These are phyloP conservation scores for Carlito syrichta DNA, from an alignment of 2,113 vertebrate species.

Conservation along the genomic window DNA sequence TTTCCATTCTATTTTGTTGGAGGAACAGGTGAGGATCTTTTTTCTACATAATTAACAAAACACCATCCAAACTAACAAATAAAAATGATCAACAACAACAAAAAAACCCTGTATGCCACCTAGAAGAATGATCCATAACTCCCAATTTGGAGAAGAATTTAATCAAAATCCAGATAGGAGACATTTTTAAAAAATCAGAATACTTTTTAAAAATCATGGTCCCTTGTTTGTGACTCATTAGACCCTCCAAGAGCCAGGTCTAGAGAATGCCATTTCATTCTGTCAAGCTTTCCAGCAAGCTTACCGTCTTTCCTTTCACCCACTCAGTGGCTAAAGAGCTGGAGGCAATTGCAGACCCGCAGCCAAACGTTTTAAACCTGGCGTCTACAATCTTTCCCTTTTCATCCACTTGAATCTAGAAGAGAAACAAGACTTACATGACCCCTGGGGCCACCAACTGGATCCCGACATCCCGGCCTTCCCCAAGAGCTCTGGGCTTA, in stretches of 20 bases:
- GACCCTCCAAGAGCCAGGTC: neutral
- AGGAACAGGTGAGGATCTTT: neutral
- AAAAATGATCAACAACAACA: neutral
- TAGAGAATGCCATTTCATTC: neutral
- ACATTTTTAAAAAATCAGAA: neutral
- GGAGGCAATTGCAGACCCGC: conserved; percentile 94
- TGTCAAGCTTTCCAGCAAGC: neutral
- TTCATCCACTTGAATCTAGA: conserved; percentile 91
- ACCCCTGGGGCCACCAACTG: neutral
- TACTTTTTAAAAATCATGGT: neutral
- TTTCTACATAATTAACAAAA: neutral
- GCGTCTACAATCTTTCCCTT: conserved; percentile 92
- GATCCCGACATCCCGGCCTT: neutral
- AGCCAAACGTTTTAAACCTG: conserved; percentile 95
- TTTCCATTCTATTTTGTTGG: neutral
- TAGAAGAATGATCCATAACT: neutral
- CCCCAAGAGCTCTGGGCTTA: neutral
- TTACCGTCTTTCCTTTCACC: conserved; percentile 98
- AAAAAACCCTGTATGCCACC: neutral
- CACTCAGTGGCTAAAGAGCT: conserved; percentile 95
- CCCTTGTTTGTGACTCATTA: neutral
- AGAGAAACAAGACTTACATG: neutral
- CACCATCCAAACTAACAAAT: neutral
- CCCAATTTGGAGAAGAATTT: neutral
- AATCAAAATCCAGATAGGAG: neutral